A percentile compares a stretch with the other conserved stretches of the same genome.
phyloP scores from a whole-genome alignment of 1,140 invertebrate genomes.

The Drosophila nebulosa region DNA sequence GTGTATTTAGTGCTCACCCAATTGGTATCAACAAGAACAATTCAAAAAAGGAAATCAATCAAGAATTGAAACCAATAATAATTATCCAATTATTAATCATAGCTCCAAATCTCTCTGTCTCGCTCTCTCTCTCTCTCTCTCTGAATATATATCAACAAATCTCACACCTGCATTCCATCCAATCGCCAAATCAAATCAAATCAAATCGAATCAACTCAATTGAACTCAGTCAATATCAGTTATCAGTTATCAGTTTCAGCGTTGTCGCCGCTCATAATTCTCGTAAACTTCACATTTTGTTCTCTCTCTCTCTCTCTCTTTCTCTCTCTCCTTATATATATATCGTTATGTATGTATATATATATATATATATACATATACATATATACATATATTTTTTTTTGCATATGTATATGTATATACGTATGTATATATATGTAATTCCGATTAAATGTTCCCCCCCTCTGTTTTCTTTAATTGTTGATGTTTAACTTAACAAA shows the following conservation, averaged over 20 bases:
- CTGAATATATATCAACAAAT: background rate
- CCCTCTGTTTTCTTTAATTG: constrained; percentile 12
- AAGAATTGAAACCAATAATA: background rate
- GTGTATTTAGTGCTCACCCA: constrained; percentile 13
- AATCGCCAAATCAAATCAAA: constrained; percentile 1
- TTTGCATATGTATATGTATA: constrained; percentile 9
- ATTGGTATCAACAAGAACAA: constrained; percentile 15
- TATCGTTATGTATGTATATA: constrained; percentile 12
- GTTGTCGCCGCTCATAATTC: background rate
- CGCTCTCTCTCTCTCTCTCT: too few relatives aligned
- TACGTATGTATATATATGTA: constrained; percentile 1
- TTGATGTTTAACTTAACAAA: constrained; percentile 5
- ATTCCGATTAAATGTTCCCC: constrained; percentile 67
- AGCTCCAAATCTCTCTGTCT: constrained; percentile 9
- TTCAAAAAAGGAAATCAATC: constrained; percentile 3
- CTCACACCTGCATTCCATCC: background rate
- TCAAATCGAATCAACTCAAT: constrained; percentile 11
- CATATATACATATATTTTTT: constrained; percentile 9
- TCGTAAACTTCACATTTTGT: background rate
- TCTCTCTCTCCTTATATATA: background rate
- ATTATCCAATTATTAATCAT: background rate
- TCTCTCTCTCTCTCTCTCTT: background rate
- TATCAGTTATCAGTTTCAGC: background rate
- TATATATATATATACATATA: constrained; percentile 8
- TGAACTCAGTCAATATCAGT: constrained; percentile 6